Conservation (phyloP, 2,888 invertebrate species). For the Parnassius smintheus region DNA sequence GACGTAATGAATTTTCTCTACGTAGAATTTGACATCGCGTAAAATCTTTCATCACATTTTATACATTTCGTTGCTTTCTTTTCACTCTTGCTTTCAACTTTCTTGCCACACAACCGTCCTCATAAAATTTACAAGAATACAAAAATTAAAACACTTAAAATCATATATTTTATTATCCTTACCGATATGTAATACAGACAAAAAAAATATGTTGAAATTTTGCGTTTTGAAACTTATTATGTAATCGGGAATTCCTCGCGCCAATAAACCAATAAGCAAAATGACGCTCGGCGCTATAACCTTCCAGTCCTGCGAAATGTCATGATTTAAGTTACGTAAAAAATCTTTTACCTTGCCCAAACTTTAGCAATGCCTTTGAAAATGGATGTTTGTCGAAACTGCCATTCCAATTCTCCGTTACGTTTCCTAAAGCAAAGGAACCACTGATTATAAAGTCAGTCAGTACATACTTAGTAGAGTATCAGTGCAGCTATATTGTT, state of each 20-base stretch:
- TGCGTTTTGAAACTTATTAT: conserved; percentile 47
- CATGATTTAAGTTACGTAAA: conserved; percentile 63
- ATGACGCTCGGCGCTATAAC: conserved; percentile 22
- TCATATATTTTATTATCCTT: too few species aligned
- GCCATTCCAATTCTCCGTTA: conserved; percentile 47
- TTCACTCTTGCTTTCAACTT: too few species aligned
- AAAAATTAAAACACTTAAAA: too few species aligned
- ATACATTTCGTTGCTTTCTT: too few species aligned
- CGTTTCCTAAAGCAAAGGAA: conserved; percentile 1
- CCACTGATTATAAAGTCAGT: conserved; percentile 2
- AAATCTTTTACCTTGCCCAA: conserved; percentile 44
- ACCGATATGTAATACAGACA: conserved; percentile 9
- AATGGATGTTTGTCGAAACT: conserved; percentile 61
- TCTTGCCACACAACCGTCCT: too few species aligned
- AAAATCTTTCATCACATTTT: too few species aligned
- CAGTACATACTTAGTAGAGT: too few species aligned
- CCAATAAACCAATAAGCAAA: conserved; percentile 41
- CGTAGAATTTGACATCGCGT: too few species aligned
- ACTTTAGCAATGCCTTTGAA: conserved; percentile 64
- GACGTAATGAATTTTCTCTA: too few species aligned
- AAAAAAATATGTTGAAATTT: conserved; percentile 41
- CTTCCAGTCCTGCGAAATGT: conserved; percentile 59
- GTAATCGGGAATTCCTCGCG: conserved; percentile 65
- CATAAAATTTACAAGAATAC: too few species aligned
- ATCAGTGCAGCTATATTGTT: too few species aligned